phyloP scores from a whole-genome alignment of 2,797 vertebrate genomes.

The Aulostomus chinensis region DNA sequence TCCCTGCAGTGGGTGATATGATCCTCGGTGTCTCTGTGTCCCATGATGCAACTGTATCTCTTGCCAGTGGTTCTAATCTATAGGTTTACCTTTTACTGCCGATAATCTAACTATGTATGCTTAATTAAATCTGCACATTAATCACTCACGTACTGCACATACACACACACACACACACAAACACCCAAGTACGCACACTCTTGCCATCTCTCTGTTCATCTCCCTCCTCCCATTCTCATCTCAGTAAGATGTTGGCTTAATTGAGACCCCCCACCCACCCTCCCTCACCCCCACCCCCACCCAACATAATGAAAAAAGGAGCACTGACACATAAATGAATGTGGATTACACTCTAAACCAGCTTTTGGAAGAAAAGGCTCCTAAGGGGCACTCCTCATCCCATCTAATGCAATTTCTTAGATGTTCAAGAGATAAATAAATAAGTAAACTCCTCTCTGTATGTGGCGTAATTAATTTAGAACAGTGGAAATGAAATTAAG shows the following conservation, averaged over 20 bases:
- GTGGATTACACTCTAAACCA: slow-evolving; percentile 32
- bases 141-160: slow-evolving; percentile 9
- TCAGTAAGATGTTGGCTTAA: slow-evolving; percentile 36
- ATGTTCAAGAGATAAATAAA: slow-evolving; percentile 61
- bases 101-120: slow-evolving; percentile 26
- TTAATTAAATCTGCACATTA: slow-evolving; percentile 59
- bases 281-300: neutral
- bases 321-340: slow-evolving; percentile 33
- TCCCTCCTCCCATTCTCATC: slow-evolving; percentile 11
- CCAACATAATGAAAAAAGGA: slow-evolving; percentile 25
- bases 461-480: slow-evolving; percentile 67
- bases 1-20: too few species aligned
- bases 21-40: neutral
- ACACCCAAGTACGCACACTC: too few species aligned
- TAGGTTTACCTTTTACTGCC: slow-evolving; percentile 14
- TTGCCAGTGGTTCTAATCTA: slow-evolving; percentile 15
- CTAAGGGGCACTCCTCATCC: slow-evolving; percentile 54
- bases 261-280: slow-evolving; percentile 16
- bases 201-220: neutral
- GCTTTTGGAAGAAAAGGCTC: slow-evolving; percentile 38
- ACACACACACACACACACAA: neutral
- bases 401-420: slow-evolving; percentile 66
- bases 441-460: slow-evolving; percentile 46
- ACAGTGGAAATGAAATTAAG: slow-evolving; percentile 67
- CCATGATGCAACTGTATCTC: slow-evolving; percentile 13